These are phyloP conservation scores for Catharus bicknelli DNA, from an alignment of 2,113 vertebrate species.

Conservation along the genomic window DNA sequence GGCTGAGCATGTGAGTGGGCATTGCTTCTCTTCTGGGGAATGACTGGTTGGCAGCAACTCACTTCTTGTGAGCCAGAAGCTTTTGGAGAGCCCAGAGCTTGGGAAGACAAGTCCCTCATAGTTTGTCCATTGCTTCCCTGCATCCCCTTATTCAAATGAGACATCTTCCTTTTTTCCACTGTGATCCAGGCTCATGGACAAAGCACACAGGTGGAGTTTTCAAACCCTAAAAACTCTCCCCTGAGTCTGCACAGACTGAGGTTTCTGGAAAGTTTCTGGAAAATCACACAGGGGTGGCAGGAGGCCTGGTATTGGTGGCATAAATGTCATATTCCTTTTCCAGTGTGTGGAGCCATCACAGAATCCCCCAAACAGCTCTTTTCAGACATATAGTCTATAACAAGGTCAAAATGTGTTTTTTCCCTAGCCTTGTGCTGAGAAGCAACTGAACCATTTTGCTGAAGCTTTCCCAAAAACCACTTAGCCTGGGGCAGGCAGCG, in stretches of 20 bases:
- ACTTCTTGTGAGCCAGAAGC: neutral
- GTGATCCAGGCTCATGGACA: neutral
- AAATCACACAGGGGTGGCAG: neutral
- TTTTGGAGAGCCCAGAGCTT: neutral
- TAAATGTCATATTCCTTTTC: neutral
- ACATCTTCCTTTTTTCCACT: neutral
- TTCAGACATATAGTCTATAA: neutral
- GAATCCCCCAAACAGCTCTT: neutral
- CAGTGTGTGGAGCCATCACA: neutral
- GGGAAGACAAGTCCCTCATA: neutral
- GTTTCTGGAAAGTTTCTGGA: neutral
- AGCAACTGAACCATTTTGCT: neutral
- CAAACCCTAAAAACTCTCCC: neutral
- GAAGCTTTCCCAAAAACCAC: constrained; percentile 17
- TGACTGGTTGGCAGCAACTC: neutral
- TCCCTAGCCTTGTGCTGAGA: neutral
- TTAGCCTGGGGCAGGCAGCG: neutral
- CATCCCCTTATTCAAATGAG: neutral
- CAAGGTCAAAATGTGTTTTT: neutral
- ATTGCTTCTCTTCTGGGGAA: neutral
- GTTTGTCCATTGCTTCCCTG: fast-evolving
- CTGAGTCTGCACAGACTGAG: neutral
- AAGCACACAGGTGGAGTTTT: neutral
- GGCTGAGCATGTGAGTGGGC: neutral
- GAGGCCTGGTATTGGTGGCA: neutral